phyloP scores from a whole-genome alignment of 2,113 vertebrate genomes.

The Malurus melanocephalus region DNA sequence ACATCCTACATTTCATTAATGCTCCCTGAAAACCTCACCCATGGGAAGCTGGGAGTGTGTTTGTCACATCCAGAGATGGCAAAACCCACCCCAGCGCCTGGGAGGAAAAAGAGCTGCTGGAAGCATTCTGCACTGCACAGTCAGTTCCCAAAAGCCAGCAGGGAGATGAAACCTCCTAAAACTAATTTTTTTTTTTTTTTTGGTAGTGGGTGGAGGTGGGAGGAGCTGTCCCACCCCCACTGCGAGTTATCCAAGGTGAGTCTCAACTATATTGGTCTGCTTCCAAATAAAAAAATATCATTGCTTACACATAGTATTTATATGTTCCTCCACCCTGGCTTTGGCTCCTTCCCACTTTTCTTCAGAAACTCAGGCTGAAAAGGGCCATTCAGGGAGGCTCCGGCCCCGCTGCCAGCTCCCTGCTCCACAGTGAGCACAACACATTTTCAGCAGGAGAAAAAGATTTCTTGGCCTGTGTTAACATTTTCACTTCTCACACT shows the following conservation, averaged over 20 bases:
- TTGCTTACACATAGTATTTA: slow-evolving; percentile 43
- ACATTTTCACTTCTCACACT: slow-evolving; percentile 21
- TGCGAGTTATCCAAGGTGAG: slow-evolving; percentile 43
- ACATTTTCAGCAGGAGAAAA: slow-evolving; percentile 20
- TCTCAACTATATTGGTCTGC: background rate
- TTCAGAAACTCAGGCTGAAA: slow-evolving; percentile 46
- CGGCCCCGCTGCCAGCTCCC: background rate
- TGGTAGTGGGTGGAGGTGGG: background rate
- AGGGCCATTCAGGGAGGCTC: slow-evolving; percentile 50
- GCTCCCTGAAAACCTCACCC: background rate
- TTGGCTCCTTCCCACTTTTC: slow-evolving; percentile 25
- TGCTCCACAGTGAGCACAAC: background rate
- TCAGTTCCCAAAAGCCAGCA: background rate
- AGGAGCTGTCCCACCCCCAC: background rate
- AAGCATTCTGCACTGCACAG: background rate
- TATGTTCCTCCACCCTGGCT: slow-evolving; percentile 21
- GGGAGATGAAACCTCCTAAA: background rate
- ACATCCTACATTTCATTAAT: background rate
- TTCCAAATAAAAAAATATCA: slow-evolving; percentile 20
- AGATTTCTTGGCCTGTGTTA: background rate
- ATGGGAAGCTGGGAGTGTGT: background rate
- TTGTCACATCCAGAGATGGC: background rate
- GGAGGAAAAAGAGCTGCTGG: background rate
- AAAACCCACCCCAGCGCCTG: background rate
- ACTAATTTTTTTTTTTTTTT: background rate